A percentile compares a stretch with the other conserved stretches of the same genome.
These are phyloP conservation scores for Ophioderma brevispina DNA, from an alignment of 35 echinoderm and acorn worm genomes.

Conservation along the genomic window DNA sequence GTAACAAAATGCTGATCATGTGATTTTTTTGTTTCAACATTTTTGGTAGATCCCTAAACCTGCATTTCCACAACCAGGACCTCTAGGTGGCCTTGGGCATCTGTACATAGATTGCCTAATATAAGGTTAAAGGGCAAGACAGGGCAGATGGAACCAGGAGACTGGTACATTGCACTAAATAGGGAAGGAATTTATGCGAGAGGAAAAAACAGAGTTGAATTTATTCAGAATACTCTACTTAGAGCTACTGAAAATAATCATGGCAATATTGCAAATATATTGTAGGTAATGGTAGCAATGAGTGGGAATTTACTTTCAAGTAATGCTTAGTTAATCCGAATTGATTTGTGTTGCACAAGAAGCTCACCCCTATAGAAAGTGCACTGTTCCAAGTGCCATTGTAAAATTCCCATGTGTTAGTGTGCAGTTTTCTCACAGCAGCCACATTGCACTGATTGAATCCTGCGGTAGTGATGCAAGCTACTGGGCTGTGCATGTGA, in stretches of 20 bases:
- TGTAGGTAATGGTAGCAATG: no score
- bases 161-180: not conserved
- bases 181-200: not conserved
- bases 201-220: no score
- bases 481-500: not conserved
- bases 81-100: not conserved
- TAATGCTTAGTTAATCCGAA: no score
- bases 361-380: not conserved
- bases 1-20: no score
- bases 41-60: conserved; percentile 2
- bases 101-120: not conserved
- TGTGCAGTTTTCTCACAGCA: not conserved
- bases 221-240: no score
- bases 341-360: no score
- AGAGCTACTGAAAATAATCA: no score
- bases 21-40: not conserved
- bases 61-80: not conserved
- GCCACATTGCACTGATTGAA: not conserved
- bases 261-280: no score
- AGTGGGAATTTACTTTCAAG: no score
- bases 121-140: not conserved
- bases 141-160: not conserved
- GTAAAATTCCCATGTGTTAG: conserved; percentile 13
- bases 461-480: not conserved
- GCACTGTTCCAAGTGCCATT: not conserved